phyloP scores from a whole-genome alignment of 2,888 invertebrate species.

The Nephrotoma flavescens region DNA sequence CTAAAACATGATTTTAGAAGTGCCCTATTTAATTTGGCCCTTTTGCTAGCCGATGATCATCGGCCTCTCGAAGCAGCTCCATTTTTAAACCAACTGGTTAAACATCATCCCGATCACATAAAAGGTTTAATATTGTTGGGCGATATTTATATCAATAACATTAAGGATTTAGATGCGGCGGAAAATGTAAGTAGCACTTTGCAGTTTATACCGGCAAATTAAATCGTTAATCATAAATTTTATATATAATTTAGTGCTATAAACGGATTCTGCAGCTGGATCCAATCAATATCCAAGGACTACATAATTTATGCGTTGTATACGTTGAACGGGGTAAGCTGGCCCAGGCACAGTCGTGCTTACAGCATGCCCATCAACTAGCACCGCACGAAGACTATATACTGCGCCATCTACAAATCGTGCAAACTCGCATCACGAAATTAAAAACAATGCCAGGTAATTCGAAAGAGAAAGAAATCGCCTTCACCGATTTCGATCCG shows the following conservation, averaged over 20 bases:
- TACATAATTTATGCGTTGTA: conserved; percentile 93
- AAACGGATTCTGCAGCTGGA: conserved; percentile 73
- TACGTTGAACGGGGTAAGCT: conserved; percentile 84
- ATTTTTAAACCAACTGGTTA: conserved; percentile 77
- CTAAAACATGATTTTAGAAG: conserved; percentile 81
- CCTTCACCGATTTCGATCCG: conserved; percentile 28
- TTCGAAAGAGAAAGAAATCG: conserved; percentile 23
- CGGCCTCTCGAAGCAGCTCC: conserved; percentile 84
- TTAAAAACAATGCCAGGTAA: conserved; percentile 23
- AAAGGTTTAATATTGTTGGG: conserved; percentile 88
- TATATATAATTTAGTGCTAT: conserved; percentile 56
- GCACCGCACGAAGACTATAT: conserved; percentile 90
- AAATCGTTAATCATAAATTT: neutral
- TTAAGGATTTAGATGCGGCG: conserved; percentile 86
- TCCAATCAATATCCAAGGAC: conserved; percentile 81
- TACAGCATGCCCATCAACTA: conserved; percentile 61
- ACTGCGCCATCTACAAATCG: conserved; percentile 75
- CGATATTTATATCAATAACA: conserved; percentile 90
- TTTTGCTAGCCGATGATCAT: conserved; percentile 75
- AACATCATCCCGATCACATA: conserved; percentile 83
- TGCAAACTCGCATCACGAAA: conserved; percentile 48
- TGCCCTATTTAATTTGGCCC: conserved; percentile 85
- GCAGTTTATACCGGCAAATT: neutral
- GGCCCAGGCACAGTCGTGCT: conserved; percentile 69
- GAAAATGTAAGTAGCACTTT: conserved; percentile 57